phyloP scores from a whole-genome alignment of 2,797 vertebrate species.

The Scyliorhinus canicula region DNA sequence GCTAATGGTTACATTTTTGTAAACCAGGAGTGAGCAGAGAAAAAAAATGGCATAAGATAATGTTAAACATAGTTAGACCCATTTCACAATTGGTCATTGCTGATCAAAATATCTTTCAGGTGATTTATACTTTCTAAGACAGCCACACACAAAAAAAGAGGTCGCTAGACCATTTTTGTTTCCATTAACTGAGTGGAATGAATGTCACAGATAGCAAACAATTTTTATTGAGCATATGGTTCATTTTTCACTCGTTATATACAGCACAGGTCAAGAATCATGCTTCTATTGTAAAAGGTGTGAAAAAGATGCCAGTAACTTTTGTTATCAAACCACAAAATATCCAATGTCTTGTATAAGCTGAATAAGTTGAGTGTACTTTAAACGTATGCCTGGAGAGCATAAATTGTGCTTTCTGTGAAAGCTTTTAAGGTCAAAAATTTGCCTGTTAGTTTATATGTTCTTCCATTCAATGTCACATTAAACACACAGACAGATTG shows the following conservation, averaged over 20 bases:
- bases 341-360: not conserved
- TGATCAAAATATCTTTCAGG: not conserved
- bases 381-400: constrained; percentile 19
- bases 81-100: not conserved
- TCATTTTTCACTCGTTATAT: not conserved
- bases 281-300: not conserved
- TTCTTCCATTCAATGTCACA: not conserved
- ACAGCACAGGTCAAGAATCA: not conserved
- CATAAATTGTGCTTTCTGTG: constrained; percentile 18
- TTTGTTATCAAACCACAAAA: not conserved
- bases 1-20: not conserved
- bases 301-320: not conserved
- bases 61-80: not conserved
- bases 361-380: not conserved
- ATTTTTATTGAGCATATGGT: not conserved
- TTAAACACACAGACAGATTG: not conserved
- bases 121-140: not conserved
- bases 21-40: not conserved
- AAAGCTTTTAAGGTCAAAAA: constrained; percentile 21
- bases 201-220: not conserved
- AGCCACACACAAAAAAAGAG: not conserved
- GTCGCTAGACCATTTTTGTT: not conserved
- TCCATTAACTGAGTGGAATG: not conserved
- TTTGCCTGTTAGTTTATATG: constrained; percentile 13
- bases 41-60: not conserved